These are phyloP conservation scores for Gymnothorax javanicus DNA, from an alignment of 2,797 vertebrate genomes.

Conservation along the genomic window DNA sequence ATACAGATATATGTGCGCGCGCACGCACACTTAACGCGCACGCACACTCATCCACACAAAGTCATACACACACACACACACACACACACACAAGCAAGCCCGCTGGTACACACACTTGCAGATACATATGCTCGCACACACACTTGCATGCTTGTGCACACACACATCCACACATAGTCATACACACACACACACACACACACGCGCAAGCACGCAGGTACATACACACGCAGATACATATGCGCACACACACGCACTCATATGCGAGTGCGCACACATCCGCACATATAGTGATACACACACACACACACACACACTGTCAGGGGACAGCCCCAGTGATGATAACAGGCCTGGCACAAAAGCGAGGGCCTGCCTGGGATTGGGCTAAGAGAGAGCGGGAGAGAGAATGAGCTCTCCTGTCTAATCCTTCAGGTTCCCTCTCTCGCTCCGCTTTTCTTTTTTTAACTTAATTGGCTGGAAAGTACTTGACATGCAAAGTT, in stretches of 20 bases:
- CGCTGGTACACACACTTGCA: no score
- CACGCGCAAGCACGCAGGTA: slow-evolving; percentile 19
- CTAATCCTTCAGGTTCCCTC: slow-evolving; percentile 99
- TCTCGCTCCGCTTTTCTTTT: slow-evolving; percentile 70
- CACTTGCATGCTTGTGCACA: slow-evolving; percentile 31
- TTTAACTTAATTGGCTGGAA: slow-evolving; percentile 99
- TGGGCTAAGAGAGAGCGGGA: slow-evolving; percentile 49
- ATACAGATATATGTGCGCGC: no score
- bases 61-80: no score
- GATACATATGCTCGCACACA: no score
- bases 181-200: not conserved
- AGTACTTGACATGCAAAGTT: slow-evolving; percentile 99
- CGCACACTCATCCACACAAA: no score
- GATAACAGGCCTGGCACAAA: slow-evolving; percentile 97
- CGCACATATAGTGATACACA: not conserved
- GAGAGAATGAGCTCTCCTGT: slow-evolving; percentile 94
- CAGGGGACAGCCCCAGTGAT: slow-evolving; percentile 82
- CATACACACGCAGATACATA: slow-evolving; percentile 23
- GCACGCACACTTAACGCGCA: no score
- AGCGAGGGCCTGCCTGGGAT: slow-evolving; percentile 79
- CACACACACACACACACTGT: not conserved
- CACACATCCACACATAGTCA: not conserved
- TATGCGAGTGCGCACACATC: not conserved
- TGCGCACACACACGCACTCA: slow-evolving; percentile 34
- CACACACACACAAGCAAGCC: no score